A percentile compares a stretch with the other conserved stretches of the same genome.
phyloP scores from a whole-genome alignment of 2,888 invertebrate genomes.

The Chloroclysta siterata region DNA sequence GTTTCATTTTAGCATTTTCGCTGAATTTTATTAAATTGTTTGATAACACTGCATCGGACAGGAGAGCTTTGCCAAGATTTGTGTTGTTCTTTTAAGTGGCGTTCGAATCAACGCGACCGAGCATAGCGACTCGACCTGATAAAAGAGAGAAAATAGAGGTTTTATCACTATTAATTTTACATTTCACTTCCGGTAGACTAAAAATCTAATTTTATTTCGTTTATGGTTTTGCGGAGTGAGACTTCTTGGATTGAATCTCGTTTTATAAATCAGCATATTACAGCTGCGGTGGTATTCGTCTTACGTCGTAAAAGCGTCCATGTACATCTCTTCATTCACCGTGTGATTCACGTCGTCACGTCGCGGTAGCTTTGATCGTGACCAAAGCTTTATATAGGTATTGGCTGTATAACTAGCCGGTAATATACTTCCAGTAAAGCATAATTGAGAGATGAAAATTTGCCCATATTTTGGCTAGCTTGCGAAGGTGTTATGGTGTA shows the following conservation, averaged over 20 bases:
- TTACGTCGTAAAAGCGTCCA: not conserved
- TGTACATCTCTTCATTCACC: not conserved
- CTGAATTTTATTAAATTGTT: slow-evolving; percentile 60
- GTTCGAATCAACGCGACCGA: not conserved
- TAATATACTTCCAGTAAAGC: not conserved
- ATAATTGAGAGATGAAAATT: not conserved
- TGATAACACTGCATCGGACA: slow-evolving; percentile 52
- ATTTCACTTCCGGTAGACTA: no score
- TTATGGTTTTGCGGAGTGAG: not conserved
- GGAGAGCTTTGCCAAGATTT: slow-evolving; percentile 25
- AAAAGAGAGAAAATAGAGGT: no score
- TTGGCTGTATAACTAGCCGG: not conserved
- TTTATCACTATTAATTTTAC: no score
- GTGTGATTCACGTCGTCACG: not conserved
- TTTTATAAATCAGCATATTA: not conserved
- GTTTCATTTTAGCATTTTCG: slow-evolving; percentile 63
- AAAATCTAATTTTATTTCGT: no score
- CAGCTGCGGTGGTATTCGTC: not conserved
- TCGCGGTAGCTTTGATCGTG: not conserved
- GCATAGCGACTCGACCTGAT: no score
- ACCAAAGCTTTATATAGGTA: not conserved
- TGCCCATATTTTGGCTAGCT: not conserved
- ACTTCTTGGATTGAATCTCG: not conserved
- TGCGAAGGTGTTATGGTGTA: not conserved
- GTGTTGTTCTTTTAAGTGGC: slow-evolving; percentile 12